These are phyloP conservation scores for Phalacrocorax brasilianus DNA, from an alignment of 2,113 vertebrate species.

Conservation along the genomic window DNA sequence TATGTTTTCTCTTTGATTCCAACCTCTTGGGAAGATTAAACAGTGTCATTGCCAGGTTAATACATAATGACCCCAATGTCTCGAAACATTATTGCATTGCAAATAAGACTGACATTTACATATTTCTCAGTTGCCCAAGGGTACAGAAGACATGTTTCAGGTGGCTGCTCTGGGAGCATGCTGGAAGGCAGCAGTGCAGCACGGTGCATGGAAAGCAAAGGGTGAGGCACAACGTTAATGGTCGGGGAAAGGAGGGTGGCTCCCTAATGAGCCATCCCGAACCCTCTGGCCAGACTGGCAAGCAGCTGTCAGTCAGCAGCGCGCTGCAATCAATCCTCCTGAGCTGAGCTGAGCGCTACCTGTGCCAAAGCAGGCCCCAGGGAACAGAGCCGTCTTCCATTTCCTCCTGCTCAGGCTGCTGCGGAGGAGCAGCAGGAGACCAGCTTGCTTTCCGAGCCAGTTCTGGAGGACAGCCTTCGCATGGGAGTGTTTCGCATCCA, in stretches of 20 bases:
- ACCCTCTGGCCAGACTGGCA: neutral
- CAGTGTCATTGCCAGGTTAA: constrained; percentile 66
- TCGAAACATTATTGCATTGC: constrained; percentile 48
- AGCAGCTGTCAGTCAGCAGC: neutral
- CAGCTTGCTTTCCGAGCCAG: neutral
- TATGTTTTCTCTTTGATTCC: constrained; percentile 49
- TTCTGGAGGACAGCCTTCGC: neutral
- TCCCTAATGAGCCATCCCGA: neutral
- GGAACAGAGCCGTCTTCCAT: neutral
- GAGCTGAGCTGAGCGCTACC: neutral
- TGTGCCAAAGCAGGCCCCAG: neutral
- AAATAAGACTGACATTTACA: constrained; percentile 60
- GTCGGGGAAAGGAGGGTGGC: neutral
- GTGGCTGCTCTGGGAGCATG: neutral
- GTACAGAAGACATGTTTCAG: constrained; percentile 14
- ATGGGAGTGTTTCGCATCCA: rapidly evolving
- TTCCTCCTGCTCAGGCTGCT: neutral
- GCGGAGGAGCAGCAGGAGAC: neutral
- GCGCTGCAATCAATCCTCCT: neutral
- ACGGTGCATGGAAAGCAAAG: neutral
- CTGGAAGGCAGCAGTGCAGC: neutral
- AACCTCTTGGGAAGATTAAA: constrained; percentile 68
- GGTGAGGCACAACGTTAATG: neutral
- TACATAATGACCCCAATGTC: constrained; percentile 42
- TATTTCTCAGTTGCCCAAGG: constrained; percentile 21